Evolutionary conservation across 2,888 invertebrate genomes (phyloP), one percentile per base, ranked within the genome.

Genomic region (Erynnis tages): DNA sequence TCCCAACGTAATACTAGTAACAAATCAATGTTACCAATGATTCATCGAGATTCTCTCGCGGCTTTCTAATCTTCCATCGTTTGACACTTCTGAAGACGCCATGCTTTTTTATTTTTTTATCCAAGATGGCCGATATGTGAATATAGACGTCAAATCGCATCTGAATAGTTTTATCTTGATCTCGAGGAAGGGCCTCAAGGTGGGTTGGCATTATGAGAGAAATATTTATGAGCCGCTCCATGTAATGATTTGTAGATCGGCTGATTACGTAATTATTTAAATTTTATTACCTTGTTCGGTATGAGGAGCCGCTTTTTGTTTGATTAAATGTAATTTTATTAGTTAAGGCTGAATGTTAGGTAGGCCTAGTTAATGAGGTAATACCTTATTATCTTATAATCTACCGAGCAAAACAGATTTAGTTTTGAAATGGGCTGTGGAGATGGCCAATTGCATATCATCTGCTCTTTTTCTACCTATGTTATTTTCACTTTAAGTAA

Each of bases 141-240:
- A 83, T 79, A 73, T 72, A 83, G 81, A 79, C 71, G 81, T 83
- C 82, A 83, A 69, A 69, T 69, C 66, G 67, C 67, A 60, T 62
- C 63, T 57, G 63, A 61, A 67, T 60, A 62, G 63, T 57, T 63
- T 75, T 72, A 81, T 81, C 79, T 76, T 68, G 70, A 74, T 76
- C 65, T 67, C 59, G 56, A 38, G 50, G 44, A 50, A 52, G 61
- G 69, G 73, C 74, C 64, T 59, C 50, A 53, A 38, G 44, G 54
- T 56, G n/a, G 54, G 61, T 50, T 23, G 7, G 16, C 14, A n/a
- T 44, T 35, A 29, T 30, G 14, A 44, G 50, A 43, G 50, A 35
- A 44, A 43, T 52, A 41, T 37, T 52, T 44, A 44, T 44, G 43
- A 40, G 38, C 40, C 2, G 35, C 13, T 35, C 35, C 35, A 8